Conservation (phyloP, 2,797 vertebrate species). For the Anas georgica region DNA sequence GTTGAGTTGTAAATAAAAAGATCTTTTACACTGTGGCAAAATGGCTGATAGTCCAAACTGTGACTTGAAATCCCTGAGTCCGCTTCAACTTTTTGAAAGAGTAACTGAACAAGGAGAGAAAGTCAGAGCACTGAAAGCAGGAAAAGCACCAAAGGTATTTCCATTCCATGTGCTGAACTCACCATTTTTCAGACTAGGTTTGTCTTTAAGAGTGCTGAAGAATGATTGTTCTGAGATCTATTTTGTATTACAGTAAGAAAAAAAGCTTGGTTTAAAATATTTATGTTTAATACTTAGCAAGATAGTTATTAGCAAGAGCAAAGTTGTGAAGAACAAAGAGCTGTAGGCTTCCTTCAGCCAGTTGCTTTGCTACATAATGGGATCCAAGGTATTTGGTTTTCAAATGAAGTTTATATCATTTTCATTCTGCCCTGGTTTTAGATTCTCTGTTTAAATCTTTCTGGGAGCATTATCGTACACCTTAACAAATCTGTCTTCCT, state of each 20-base stretch:
- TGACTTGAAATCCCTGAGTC: conserved; percentile 64
- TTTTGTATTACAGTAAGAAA: neutral
- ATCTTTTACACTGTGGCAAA: conserved; percentile 2
- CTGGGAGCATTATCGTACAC: neutral
- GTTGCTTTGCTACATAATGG: neutral
- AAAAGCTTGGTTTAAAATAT: neutral
- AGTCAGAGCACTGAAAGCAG: conserved; percentile 86
- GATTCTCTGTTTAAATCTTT: neutral
- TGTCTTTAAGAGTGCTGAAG: neutral
- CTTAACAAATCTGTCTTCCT: neutral
- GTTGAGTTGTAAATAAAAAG: neutral
- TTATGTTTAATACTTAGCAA: neutral
- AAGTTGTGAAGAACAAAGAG: neutral
- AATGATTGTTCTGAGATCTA: neutral
- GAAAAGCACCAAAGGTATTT: conserved; percentile 87
- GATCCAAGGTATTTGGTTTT: neutral
- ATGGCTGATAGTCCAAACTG: conserved; percentile 82
- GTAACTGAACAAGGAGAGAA: conserved; percentile 85
- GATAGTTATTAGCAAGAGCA: neutral
- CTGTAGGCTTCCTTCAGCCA: neutral
- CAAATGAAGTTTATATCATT: neutral
- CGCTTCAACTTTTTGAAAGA: conserved; percentile 84
- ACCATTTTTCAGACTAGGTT: neutral
- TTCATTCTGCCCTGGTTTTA: neutral
- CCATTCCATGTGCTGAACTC: neutral